Evolutionary conservation across 1,140 invertebrate species (phyloP).

Genomic region (Matsumurasca onukii): DNA sequence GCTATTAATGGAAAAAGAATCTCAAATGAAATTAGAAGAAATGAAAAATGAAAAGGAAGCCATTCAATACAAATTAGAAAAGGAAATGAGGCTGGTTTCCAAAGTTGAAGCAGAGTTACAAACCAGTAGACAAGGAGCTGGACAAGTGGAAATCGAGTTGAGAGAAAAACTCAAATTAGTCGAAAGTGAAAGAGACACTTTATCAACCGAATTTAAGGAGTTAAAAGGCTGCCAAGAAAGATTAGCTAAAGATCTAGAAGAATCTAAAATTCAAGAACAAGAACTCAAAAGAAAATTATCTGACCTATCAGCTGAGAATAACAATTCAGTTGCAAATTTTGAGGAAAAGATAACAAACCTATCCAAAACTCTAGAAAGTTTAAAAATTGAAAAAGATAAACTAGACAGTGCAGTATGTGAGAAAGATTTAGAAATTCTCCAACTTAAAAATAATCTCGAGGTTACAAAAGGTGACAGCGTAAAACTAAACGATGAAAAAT

Average conservation of each 20-base stretch:
- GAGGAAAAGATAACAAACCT: constrained; percentile 7
- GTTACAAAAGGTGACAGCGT: constrained; percentile 32
- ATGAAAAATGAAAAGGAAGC: no score
- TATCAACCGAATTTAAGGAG: constrained; percentile 2
- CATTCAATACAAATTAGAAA: constrained; percentile 23
- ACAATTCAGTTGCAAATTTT: background rate
- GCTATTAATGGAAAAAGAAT: no score
- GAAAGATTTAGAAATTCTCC: constrained; percentile 41
- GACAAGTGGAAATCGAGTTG: constrained; percentile 25
- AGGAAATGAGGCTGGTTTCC: constrained; percentile 32
- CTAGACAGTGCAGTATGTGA: constrained; percentile 43
- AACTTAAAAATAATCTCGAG: constrained; percentile 37
- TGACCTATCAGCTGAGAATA: background rate
- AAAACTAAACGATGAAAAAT: constrained; percentile 36
- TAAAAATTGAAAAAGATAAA: constrained; percentile 40
- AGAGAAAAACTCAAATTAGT: constrained; percentile 31
- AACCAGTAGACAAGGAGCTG: constrained; percentile 36
- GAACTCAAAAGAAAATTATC: background rate
- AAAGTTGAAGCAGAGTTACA: constrained; percentile 40
- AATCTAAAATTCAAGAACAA: background rate
- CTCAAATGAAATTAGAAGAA: no score
- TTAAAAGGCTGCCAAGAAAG: constrained; percentile 6
- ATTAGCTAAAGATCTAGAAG: constrained; percentile 1
- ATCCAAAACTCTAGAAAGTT: constrained; percentile 20
- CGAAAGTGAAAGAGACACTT: constrained; percentile 31